Percentiles rank a stretch among this genome's conserved stretches.
Evolutionary conservation across 2,797 vertebrate species (phyloP).

Genomic region (Nyctalus aviator): DNA sequence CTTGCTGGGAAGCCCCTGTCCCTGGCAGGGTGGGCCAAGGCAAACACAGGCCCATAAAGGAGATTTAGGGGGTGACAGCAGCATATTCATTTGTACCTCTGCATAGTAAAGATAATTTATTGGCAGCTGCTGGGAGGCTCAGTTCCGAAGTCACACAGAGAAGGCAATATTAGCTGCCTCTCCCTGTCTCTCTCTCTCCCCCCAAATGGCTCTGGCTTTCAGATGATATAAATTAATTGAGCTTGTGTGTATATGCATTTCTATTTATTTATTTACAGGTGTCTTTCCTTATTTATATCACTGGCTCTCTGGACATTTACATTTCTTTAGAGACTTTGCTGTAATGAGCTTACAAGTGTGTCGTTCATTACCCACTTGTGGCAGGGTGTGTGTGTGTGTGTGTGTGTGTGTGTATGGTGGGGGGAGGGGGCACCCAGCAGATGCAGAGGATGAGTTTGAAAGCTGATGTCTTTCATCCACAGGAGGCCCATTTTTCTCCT

Average conservation of each 20-base stretch:
- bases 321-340: not conserved
- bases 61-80: constrained; percentile 75
- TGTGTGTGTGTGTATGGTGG: not conserved
- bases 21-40: constrained; percentile 57
- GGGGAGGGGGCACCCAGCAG: not conserved
- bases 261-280: constrained; percentile 61
- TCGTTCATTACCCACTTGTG: constrained; percentile 23
- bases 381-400: not conserved
- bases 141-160: not conserved
- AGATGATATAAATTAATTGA: constrained; percentile 34
- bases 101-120: constrained; percentile 70
- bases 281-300: constrained; percentile 63
- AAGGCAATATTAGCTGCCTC: not conserved
- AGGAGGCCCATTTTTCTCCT: constrained; percentile 68
- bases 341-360: constrained; percentile 24
- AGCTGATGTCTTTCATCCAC: constrained; percentile 53
- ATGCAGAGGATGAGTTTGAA: not conserved
- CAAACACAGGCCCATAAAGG: constrained; percentile 62
- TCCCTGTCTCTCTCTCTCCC: not conserved
- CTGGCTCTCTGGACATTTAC: not conserved
- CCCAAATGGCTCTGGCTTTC: not conserved
- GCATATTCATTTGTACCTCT: constrained; percentile 76
- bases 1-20: not conserved
- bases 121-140: constrained; percentile 72
- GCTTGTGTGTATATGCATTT: not conserved